These are phyloP conservation scores for Pelusios castaneus DNA, from an alignment of 2,113 vertebrate genomes.

Conservation along the genomic window DNA sequence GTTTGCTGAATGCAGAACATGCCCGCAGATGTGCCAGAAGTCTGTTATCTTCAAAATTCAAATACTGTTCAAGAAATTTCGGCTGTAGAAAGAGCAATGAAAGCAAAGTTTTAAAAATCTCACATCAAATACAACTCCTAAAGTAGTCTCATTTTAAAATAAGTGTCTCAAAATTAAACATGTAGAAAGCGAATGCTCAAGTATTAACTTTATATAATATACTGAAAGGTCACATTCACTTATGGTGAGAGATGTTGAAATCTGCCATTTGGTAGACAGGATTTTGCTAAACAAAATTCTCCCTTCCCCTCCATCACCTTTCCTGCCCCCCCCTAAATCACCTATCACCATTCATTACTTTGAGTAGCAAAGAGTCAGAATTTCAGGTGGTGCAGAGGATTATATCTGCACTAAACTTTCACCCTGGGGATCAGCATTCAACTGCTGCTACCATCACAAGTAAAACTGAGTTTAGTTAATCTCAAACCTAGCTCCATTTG, in stretches of 20 bases:
- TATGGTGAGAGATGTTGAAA: neutral
- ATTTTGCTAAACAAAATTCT: neutral
- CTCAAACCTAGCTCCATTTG: neutral
- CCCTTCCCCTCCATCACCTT: too few species aligned
- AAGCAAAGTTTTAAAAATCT: neutral
- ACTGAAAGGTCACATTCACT: neutral
- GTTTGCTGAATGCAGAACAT: slow-evolving; percentile 78
- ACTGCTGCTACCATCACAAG: neutral
- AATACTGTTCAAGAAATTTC: slow-evolving; percentile 93
- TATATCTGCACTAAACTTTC: neutral
- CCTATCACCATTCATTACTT: slow-evolving; percentile 5
- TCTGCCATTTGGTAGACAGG: neutral
- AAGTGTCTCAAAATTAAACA: neutral
- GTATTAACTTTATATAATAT: neutral
- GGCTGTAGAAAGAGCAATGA: slow-evolving; percentile 79
- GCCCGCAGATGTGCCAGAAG: slow-evolving; percentile 88
- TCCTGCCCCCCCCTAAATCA: neutral
- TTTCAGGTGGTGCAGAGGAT: neutral
- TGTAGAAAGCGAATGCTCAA: neutral
- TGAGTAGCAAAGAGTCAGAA: neutral
- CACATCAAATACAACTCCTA: neutral
- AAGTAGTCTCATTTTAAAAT: neutral
- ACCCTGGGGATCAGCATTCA: neutral
- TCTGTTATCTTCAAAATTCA: slow-evolving; percentile 90
- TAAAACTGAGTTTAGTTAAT: slow-evolving; percentile 3